Conservation (phyloP, 1,140 invertebrate species). For the Drosophila sp. region DNA sequence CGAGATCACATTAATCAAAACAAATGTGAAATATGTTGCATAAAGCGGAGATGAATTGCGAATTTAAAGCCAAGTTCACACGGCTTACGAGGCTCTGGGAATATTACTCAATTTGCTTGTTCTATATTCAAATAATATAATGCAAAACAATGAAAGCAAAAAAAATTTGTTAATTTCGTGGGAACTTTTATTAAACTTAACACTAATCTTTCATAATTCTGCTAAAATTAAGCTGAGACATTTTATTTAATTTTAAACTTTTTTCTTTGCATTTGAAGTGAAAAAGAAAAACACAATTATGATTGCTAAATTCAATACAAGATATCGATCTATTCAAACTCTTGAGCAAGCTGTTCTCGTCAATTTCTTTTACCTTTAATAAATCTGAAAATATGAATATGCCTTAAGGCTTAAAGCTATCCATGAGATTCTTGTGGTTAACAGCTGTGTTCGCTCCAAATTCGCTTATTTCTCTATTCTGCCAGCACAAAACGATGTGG, state of each 20-base stretch:
- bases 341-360: too few species aligned
- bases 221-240: too few species aligned
- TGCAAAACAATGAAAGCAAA: not conserved
- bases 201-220: not conserved
- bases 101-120: conserved; percentile 7
- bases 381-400: too few species aligned
- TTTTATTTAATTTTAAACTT: too few species aligned
- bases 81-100: not conserved
- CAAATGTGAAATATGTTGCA: conserved; percentile 5
- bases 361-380: too few species aligned
- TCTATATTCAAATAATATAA: conserved; percentile 3
- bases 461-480: not conserved
- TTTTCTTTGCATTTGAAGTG: too few species aligned
- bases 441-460: not conserved
- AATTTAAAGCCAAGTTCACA: conserved; percentile 23
- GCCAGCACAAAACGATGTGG: not conserved
- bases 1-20: not conserved
- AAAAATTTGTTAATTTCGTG: not conserved
- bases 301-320: too few species aligned
- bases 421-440: not conserved
- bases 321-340: too few species aligned
- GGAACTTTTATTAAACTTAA: not conserved
- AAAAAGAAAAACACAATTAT: too few species aligned
- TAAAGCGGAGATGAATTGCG: conserved; percentile 11
- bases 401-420: not conserved